A percentile compares a stretch with the other conserved stretches of the same genome.
These are phyloP conservation scores for Calameuta filiformis DNA, from an alignment of 2,888 invertebrate species.

Conservation along the genomic window DNA sequence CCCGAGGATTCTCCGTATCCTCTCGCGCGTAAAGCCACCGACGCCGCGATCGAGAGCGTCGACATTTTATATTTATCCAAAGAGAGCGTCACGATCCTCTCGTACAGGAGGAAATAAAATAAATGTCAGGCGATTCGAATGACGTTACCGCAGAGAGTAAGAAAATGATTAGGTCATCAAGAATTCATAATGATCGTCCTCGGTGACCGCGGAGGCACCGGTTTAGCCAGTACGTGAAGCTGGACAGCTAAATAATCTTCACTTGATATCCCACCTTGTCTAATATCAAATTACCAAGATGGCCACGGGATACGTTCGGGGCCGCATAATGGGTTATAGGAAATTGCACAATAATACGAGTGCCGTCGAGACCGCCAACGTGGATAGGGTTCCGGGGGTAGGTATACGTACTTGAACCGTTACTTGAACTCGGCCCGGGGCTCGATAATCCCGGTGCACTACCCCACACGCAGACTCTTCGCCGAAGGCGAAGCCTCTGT, in stretches of 20 bases:
- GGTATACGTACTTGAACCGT: slow-evolving; percentile 13
- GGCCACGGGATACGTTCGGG: slow-evolving; percentile 4
- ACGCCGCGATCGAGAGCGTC: not conserved
- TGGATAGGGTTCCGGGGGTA: slow-evolving; percentile 8
- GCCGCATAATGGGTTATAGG: slow-evolving; percentile 2
- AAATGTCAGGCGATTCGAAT: not conserved
- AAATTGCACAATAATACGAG: slow-evolving; percentile 9
- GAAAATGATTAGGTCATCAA: not conserved
- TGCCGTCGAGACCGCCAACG: slow-evolving; percentile 1
- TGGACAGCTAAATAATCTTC: not conserved
- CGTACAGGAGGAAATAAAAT: not conserved
- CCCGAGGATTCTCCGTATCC: slow-evolving; percentile 7
- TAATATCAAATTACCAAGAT: slow-evolving; percentile 5
- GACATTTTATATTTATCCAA: not conserved
- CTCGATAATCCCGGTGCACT: slow-evolving; percentile 7
- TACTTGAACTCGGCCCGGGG: slow-evolving; percentile 28
- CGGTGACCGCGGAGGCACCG: not conserved
- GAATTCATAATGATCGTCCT: not conserved
- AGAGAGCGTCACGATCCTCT: not conserved
- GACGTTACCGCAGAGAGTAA: not conserved
- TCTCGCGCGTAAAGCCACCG: slow-evolving; percentile 17
- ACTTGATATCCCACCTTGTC: not conserved
- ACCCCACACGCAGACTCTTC: slow-evolving; percentile 3
- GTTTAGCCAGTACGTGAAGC: not conserved
- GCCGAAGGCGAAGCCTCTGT: slow-evolving; percentile 25